Percentiles rank a stretch among this genome's conserved stretches.
These are phyloP conservation scores for Alethe castanea DNA, from an alignment of 2,113 vertebrate species.

Conservation along the genomic window DNA sequence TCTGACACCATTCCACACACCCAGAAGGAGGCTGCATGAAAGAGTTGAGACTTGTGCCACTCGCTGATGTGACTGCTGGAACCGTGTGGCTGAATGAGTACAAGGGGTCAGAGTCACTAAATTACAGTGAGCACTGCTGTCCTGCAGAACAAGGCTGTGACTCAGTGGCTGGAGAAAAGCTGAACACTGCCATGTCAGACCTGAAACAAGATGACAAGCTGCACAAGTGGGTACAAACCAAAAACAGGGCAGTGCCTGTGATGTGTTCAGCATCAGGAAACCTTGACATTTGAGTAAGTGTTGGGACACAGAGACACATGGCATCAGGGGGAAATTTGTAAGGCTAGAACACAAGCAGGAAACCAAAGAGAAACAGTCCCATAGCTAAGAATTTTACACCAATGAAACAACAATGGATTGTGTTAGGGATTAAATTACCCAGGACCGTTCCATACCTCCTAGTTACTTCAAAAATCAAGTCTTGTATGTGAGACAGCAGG, in stretches of 20 bases:
- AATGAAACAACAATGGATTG: not conserved
- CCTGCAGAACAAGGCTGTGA: not conserved
- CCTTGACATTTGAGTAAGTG: not conserved
- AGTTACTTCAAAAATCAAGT: not conserved
- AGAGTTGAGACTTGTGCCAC: not conserved
- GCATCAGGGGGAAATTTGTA: not conserved
- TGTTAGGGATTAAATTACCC: not conserved
- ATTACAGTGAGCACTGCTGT: rapidly evolving
- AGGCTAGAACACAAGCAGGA: not conserved
- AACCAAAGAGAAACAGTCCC: not conserved
- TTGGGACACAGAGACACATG: not conserved
- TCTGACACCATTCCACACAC: not conserved
- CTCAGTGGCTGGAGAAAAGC: not conserved
- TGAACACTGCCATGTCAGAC: not conserved
- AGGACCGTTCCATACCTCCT: not conserved
- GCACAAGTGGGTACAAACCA: not conserved
- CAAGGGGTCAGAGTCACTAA: not conserved
- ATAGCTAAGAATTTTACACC: not conserved
- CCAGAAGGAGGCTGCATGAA: not conserved
- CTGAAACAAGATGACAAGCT: not conserved
- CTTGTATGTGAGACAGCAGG: not conserved
- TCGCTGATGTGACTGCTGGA: not conserved
- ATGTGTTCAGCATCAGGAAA: not conserved
- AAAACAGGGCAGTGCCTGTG: not conserved
- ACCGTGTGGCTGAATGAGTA: not conserved